Evolutionary conservation across 2,888 invertebrate species (phyloP).

Genomic region (Tenthredo livida): DNA sequence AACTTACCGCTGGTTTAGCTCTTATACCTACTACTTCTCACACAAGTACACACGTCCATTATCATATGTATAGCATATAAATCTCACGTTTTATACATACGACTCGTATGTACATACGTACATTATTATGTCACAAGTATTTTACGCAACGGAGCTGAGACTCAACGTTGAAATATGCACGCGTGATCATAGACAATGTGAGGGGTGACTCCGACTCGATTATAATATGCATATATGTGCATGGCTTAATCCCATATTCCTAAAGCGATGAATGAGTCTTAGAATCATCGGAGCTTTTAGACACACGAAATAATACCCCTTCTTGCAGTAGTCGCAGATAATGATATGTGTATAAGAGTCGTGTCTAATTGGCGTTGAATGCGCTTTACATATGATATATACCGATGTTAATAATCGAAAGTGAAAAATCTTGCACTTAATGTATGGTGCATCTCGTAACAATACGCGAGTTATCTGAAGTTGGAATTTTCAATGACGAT

Average conservation of each 20-base stretch:
- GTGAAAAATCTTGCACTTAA: background rate
- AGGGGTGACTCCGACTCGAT: constrained; percentile 34
- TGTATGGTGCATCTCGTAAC: too few relatives aligned
- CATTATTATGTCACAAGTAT: constrained; percentile 1
- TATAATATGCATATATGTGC: background rate
- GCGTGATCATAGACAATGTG: constrained; percentile 31
- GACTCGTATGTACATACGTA: background rate
- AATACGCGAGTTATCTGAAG: background rate
- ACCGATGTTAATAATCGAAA: background rate
- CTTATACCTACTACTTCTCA: background rate
- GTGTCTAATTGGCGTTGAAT: background rate
- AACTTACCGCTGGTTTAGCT: background rate
- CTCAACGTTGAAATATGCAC: constrained; percentile 45
- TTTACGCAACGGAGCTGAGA: constrained; percentile 26
- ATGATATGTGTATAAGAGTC: background rate
- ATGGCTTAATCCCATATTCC: background rate
- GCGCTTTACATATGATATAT: background rate
- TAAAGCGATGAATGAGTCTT: background rate
- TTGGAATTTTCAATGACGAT: background rate
- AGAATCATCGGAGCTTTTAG: background rate
- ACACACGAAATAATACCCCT: background rate
- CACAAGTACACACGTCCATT: background rate
- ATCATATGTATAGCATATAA: background rate
- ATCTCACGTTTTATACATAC: background rate
- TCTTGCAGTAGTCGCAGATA: too few relatives aligned